Base-by-base conservation (phyloP, 2,888 invertebrate genomes). In the Eristalinus sepulchralis region DNA sequence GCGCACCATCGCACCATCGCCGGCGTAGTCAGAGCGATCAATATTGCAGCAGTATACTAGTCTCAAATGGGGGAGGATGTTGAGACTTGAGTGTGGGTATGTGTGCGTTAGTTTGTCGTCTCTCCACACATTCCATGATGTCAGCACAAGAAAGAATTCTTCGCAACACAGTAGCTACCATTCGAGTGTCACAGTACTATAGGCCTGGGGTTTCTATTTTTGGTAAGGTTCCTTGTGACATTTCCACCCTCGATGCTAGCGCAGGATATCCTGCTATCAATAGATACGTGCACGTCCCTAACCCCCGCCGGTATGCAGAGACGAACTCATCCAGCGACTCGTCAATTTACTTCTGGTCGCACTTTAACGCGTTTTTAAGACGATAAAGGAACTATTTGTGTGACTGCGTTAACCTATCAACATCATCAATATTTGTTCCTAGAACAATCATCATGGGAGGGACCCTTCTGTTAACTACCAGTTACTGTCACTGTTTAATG, bases 341-440 rank as follows among this genome's bases (percentile, higher is more conserved):
- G 17, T 47, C 47, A 17, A 75, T 84, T 77, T 60, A 77, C 71
- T 85, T 55, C 34, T 70, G 63, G 57, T 70, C 63, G 70, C 62
- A 80, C 70, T 84, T 84, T 85, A 67, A 71, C 68, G 77, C 57
- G 60, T 76, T 80, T 80, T 53, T 67, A 47, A 47, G 47, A 47
- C 73, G 85, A 78, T 53, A 73, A 83, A 22, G 78, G 83, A 86
- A 83, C 86, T 78, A 83, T 86, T 86, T 47, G 86, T 83, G 83
- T 86, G 86, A 83, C 75, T 73, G 68, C 63, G 73, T 86, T 75
- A 86, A 86, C 83, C 86, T 86, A 79, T 86, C 86, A 86, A 86
- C 86, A 86, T 86, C 83, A 86, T 86, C 86, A 86, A 86, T 86
- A 86, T 86, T 86, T 86, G 86, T 86, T 86, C 86, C 75, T 75